Percentiles rank a stretch among this genome's conserved stretches.
These are phyloP conservation scores for Stictocephala bisonia DNA, from an alignment of 2,888 invertebrate genomes.

Conservation along the genomic window DNA sequence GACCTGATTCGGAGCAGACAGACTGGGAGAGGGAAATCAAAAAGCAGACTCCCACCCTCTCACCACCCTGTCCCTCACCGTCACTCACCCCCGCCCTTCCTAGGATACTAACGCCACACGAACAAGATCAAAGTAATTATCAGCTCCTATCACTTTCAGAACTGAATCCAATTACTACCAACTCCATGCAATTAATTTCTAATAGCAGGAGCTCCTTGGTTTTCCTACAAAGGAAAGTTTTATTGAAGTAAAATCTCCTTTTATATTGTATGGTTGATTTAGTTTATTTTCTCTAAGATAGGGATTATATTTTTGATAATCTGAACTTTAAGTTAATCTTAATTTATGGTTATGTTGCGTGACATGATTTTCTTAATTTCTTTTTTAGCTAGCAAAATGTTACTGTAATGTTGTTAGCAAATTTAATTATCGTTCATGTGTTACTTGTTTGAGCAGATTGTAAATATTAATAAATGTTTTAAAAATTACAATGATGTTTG, in stretches of 20 bases:
- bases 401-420: neutral
- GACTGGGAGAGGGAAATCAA: neutral
- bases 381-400: neutral
- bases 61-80: no score
- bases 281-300: neutral
- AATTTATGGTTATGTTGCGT: no score
- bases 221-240: slow-evolving; percentile 8
- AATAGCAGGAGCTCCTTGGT: neutral
- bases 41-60: slow-evolving; percentile 34
- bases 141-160: slow-evolving; percentile 16
- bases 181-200: slow-evolving; percentile 2
- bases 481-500: no score
- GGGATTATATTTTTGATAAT: no score
- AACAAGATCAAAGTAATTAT: slow-evolving; percentile 14
- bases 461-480: no score
- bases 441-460: neutral
- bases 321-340: no score
- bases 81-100: neutral
- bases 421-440: neutral
- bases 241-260: neutral
- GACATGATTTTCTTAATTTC: no score
- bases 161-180: slow-evolving; percentile 9
- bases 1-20: slow-evolving; percentile 6
- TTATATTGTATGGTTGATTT: neutral
- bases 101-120: slow-evolving; percentile 1